Evolutionary conservation across 1,140 invertebrate genomes (phyloP), one percentile per base, ranked within the genome.

Genomic region (Diorhabda sublineata): DNA sequence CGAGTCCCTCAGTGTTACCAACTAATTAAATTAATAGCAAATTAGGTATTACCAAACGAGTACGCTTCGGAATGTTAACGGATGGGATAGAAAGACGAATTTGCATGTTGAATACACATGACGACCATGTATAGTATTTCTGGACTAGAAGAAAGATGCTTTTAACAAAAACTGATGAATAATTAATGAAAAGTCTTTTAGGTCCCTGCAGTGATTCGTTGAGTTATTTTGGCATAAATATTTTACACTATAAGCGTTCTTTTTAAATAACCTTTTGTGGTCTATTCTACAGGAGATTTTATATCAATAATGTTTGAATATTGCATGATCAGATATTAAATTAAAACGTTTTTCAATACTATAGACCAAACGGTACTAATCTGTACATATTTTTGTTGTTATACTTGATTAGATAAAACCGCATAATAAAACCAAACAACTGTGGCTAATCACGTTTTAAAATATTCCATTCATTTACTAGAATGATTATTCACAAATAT

Each of bases 11-110:
- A 52, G 47, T 52, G 47, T 52, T 52, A 52, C 47, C 47, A 52
- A 52, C 47, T 52, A 52, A 52, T 52, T 52, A 52, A 52, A 52
- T 52, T 52, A 52, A 52, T 52, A 52, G 47, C 47, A 52, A 52
- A 52, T 52, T 52, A 52, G 47, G 47, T 52, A 52, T n/a, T 52
- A 52, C 47, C 47, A 52, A 52, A 52, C 47, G n/a, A 52, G 47
- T 52, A 52, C 47, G 6, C 6, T n/a, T 52, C n/a, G 47, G 47
- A 52, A 52, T 52, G 47, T 52, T 8, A 52, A 52, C 47, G 47
- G 47, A 52, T 52, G 47, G 47, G 3, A 52, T 52, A 52, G 47
- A 52, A 26, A 52, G 47, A 52, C 47, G 47, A n/a, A 52, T 52
- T 52, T 52, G 47, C 47, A 52, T 52, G 6, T 52, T 52, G 47